Base-by-base conservation (phyloP, 2,888 invertebrate species). In the Agrilus biguttatus region DNA sequence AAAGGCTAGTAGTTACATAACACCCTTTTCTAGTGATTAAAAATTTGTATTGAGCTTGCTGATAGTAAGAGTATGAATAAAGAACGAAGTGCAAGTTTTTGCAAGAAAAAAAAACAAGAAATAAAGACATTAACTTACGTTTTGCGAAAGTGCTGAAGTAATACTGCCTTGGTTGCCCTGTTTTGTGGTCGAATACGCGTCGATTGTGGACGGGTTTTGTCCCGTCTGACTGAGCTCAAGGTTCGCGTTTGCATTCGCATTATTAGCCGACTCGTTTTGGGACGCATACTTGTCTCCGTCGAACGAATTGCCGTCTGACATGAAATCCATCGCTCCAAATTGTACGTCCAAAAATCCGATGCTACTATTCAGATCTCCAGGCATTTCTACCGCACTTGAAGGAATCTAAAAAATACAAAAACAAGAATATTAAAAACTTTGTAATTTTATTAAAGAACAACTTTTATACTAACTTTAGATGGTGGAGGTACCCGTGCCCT, bases 301-400 rank as follows among this genome's bases (percentile, higher is more conserved):
- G 43, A 69, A 67, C 5, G 69, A 63, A 43, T 64, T 67, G 12
- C 73, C 69, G 49, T 74, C 74, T 40, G 71, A 69, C 48, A 78
- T 77, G 56, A 81, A 77, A 55, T 91, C 91, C 53, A 92, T 71
- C 3, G 83, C 90, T 32, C 92, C 92, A 67, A 95, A 95, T 70
- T 93, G 92, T 50, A 95, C 90, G 69, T 93, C 93, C 53, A 95
- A 73, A 64, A 83, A 81, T 49, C 75, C 77, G 51, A 80, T 78
- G 50, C 77, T 78, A 46, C 78, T 77, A 58, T 79, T 81, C 45
- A 83, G 73, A 56, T 90, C 90, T 49, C 88, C 92, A 1, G 95
- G 95, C 95, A 95, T 95, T 69, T 95, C 95, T 34, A 96, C 95
- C 17, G 95, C 93, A 44, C 83, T 83, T 41, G 88, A 76, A 36